Evolutionary conservation across 2,888 invertebrate species (phyloP), one percentile per base, ranked within the genome.

Genomic region (Sepiola atlantica): DNA sequence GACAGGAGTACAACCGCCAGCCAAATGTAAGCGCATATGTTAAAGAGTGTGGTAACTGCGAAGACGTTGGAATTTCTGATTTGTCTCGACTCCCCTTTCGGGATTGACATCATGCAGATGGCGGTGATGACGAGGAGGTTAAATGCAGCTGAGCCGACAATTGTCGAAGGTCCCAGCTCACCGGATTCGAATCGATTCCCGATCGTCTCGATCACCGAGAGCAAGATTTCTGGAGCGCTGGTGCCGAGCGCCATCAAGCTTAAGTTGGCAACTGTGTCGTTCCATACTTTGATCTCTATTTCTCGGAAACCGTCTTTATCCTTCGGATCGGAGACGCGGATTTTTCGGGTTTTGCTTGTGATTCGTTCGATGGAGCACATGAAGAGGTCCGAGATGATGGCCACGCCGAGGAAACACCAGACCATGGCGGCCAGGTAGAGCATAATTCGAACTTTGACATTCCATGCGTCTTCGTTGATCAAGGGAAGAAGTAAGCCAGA

Each of bases 291-390:
- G 10, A 98, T 97, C 93, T 98, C 97, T 95, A 98, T 97, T 35
- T 98, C 97, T 57, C 97, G 96, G 61, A 96, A 95, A 0, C 96
- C 97, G 28, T 95, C 95, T 55, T 95, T 95, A 55, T 95, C 95
- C 92, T 95, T 95, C 0, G 96, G 95, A 94, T 96, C 96, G 32
- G 97, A 95, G 61, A 97, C 95, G 95, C 96, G 95, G 55, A 98
- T 97, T 95, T 97, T 97, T 93, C 97, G 96, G 3, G 97, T 98
- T 96, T 97, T 98, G 95, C 98, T 97, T 21, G 98, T 98, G 96
- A 98, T 98, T 96, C 97, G 97, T 96, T 98, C 98, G 94, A 98
- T 98, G 94, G 98, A 97, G 95, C 98, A 97, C 98, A 98, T 98
- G 96, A 98, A 98, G 94, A 98, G 97, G 96, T 98, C 98, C 16